Conservation (phyloP, 2,113 vertebrate genomes). For the Gallinago undulata region DNA sequence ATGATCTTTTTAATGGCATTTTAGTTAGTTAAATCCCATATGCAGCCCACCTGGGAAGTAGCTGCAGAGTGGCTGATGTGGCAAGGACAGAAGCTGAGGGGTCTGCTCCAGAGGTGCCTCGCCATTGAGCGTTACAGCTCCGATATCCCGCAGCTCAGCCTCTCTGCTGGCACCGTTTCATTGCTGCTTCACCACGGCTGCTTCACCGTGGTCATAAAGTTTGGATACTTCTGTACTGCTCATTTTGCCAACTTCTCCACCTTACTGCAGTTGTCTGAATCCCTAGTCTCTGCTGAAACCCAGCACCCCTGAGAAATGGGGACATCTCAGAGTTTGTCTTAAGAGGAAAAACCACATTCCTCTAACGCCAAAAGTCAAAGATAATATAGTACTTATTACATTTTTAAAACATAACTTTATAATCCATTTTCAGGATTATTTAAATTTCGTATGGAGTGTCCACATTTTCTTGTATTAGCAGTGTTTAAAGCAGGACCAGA, state of each 20-base stretch:
- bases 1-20: background rate
- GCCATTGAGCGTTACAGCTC: background rate
- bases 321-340: background rate
- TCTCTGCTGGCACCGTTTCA: background rate
- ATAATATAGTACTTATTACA: background rate
- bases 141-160: background rate
- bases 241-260: background rate
- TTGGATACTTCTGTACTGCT: background rate
- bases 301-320: background rate
- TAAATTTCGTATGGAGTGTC: background rate
- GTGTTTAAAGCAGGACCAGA: background rate
- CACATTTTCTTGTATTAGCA: background rate
- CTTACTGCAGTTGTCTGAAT: background rate
- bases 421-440: background rate
- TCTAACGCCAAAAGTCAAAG: background rate
- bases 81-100: background rate
- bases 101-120: background rate
- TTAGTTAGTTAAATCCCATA: background rate
- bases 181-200: background rate
- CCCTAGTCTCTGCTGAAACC: background rate
- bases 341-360: accelerated
- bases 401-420: background rate
- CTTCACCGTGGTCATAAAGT: background rate
- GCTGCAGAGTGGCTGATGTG: background rate
- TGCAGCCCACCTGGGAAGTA: background rate